Evolutionary conservation across 2,797 vertebrate species (phyloP).

Genomic region (Spinus olivaceus): DNA sequence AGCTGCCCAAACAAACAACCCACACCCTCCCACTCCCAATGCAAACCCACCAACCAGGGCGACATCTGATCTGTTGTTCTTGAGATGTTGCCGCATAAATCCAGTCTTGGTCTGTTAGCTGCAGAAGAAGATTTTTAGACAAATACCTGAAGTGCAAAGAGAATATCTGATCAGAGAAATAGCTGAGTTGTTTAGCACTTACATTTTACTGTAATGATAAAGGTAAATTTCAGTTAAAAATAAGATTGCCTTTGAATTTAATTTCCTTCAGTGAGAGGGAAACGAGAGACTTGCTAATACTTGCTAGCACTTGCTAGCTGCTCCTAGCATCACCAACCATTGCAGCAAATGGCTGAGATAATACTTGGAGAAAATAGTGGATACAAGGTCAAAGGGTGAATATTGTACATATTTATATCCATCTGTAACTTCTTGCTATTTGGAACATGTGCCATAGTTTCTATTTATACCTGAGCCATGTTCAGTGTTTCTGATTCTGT

Average conservation of each 20-base stretch:
- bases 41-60: neutral
- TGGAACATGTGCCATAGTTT: neutral
- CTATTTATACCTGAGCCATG: neutral
- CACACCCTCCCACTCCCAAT: neutral
- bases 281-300: neutral
- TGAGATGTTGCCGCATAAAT: neutral
- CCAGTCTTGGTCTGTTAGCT: neutral
- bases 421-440: neutral
- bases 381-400: neutral
- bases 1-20: neutral
- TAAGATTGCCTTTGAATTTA: neutral
- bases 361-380: neutral
- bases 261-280: neutral
- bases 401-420: neutral
- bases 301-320: neutral
- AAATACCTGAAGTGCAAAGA: neutral
- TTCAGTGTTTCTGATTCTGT: neutral
- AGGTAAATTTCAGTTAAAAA: neutral
- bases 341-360: neutral
- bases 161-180: neutral
- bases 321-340: neutral
- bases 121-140: neutral
- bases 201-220: neutral
- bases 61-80: neutral
- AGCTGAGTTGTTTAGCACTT: neutral